Base-by-base conservation (phyloP, 1,140 invertebrate genomes). In the Drosophila ananassae region DNA sequence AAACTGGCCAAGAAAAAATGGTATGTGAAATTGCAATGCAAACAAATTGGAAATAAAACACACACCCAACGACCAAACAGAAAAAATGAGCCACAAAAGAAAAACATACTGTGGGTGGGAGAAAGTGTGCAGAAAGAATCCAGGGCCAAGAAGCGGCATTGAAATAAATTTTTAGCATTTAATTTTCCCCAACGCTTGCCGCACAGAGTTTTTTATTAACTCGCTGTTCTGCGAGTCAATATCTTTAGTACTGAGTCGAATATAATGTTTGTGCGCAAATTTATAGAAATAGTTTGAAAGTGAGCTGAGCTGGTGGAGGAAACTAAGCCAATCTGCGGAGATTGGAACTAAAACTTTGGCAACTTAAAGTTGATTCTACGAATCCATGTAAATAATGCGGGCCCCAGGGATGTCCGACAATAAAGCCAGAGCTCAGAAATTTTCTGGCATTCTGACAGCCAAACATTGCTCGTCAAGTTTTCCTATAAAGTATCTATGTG, bases 41-140 rank as follows among this genome's bases (percentile, higher is more conserved):
- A 73, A 72, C 67, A 73, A 73, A 72, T 73, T 73, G 69, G 56
- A 61, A 61, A 73, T 53, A 73, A 73, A 73, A 61, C 22, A 61
- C 67, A 44, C 12, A 22, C 32, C 10, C 12, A 41, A 22, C 24
- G 30, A 24, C 17, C n/a, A 8, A 47, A 48, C 22, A 48, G 8
- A 34, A 32, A 12, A 2, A 22, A 21, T n/a, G 7, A 9, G 44
- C 30, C 21, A 28, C n/a, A 32, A 41, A 17, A 37, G 12, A 28
- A 32, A 44, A 5, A 51, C 59, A 17, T 12, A 21, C 44, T 10
- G 21, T 21, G 32, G 8, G 12, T 5, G 25, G 53, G 52, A 30
- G 53, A 72, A 53, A 59, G 48, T 68, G 32, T 30, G 25, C 12
- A 5, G n/a, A 22, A 28, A n/a, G 24, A 28, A 21, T 17, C 22